Conservation (phyloP, 2,888 invertebrate genomes). For the Parnassius apollo region DNA sequence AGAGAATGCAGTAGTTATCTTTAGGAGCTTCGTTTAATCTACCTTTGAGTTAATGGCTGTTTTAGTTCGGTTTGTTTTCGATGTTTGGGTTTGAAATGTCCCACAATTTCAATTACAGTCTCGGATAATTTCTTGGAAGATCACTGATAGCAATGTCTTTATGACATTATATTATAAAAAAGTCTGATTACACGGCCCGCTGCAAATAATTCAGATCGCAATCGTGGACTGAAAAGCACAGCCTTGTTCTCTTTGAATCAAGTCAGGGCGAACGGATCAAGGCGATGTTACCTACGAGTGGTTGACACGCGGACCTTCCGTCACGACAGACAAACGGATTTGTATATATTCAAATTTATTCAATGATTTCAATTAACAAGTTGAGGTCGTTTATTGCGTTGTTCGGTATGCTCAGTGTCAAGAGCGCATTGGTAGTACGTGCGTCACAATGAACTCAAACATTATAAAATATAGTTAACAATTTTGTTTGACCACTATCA, state of each 20-base stretch:
- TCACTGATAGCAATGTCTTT: constrained; percentile 2
- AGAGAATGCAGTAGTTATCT: too few relatives aligned
- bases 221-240: constrained; percentile 62
- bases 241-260: constrained; percentile 62
- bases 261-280: constrained; percentile 62
- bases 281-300: constrained; percentile 38
- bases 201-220: constrained; percentile 53
- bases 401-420: background rate
- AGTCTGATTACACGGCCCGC: constrained; percentile 44
- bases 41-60: too few relatives aligned
- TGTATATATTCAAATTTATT: constrained; percentile 1
- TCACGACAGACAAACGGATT: constrained; percentile 10
- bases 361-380: constrained; percentile 2
- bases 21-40: too few relatives aligned
- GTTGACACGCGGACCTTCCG: constrained; percentile 9
- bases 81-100: too few relatives aligned
- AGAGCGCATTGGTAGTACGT: background rate
- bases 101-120: background rate
- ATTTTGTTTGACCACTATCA: background rate
- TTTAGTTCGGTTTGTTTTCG: too few relatives aligned
- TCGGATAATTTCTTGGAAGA: background rate
- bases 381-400: constrained; percentile 1
- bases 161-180: constrained; percentile 42
- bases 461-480: background rate
- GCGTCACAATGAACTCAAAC: background rate